Percentiles rank a stretch among this genome's conserved stretches.
phyloP scores from a whole-genome alignment of 2,113 vertebrate genomes.

The Coracopsis vasa region DNA sequence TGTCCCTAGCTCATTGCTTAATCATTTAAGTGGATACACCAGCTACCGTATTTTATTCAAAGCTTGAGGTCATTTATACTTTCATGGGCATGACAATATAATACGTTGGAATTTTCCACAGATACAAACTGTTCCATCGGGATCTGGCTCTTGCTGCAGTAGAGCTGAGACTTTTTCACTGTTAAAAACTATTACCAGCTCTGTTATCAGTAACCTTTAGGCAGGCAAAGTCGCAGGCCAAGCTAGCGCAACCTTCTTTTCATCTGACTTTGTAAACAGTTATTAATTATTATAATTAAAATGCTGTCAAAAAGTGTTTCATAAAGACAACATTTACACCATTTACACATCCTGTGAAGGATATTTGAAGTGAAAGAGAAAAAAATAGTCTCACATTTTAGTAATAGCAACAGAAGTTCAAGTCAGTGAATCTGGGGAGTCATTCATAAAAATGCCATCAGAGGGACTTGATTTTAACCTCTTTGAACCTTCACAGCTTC shows the following conservation, averaged over 20 bases:
- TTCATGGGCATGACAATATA: conserved; percentile 28
- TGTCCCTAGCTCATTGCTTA: conserved; percentile 47
- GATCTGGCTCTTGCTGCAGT: neutral
- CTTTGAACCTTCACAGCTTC: neutral
- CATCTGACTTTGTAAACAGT: neutral
- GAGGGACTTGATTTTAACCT: neutral
- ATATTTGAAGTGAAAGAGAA: conserved; percentile 10
- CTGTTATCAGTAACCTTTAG: neutral
- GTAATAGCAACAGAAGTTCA: neutral
- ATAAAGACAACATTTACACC: neutral
- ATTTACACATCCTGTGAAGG: neutral
- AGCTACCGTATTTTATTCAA: conserved; percentile 18
- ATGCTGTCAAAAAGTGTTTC: neutral
- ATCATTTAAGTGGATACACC: conserved; percentile 50
- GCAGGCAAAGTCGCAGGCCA: neutral
- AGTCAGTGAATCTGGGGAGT: neutral
- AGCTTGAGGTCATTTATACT: neutral
- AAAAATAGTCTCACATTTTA: neutral
- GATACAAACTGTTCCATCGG: neutral
- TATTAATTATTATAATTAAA: conserved; percentile 52
- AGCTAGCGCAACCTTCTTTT: neutral
- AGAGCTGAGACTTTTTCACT: conserved; percentile 20
- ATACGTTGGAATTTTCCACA: conserved; percentile 23
- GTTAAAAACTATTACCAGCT: neutral
- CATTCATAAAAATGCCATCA: neutral